Evolutionary conservation across 2,797 vertebrate genomes (phyloP).

Genomic region (Notolepis coatsorum): DNA sequence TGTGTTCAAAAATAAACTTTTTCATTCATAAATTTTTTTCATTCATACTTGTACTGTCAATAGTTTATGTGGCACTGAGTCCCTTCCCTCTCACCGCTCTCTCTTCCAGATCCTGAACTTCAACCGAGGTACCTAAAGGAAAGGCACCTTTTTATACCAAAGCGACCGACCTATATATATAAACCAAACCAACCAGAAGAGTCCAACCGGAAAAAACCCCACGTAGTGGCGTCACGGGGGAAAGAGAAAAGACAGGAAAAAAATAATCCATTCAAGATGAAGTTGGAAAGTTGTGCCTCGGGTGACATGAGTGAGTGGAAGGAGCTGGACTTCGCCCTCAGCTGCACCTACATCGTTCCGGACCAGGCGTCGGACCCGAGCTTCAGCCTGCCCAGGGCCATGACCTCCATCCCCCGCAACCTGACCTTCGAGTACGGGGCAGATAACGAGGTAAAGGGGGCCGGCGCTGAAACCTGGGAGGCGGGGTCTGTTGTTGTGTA

Average conservation of each 20-base stretch:
- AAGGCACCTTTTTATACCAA: slow-evolving; percentile 55
- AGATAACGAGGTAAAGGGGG: slow-evolving; percentile 76
- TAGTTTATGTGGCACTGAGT: neutral
- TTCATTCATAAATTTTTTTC: no score
- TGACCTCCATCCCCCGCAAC: slow-evolving; percentile 82
- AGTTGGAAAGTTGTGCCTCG: slow-evolving; percentile 65
- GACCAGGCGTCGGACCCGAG: slow-evolving; percentile 76
- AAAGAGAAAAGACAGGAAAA: neutral
- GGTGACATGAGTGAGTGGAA: slow-evolving; percentile 74
- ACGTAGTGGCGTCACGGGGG: neutral
- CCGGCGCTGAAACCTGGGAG: no score
- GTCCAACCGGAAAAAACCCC: neutral
- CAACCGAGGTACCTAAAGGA: slow-evolving; percentile 52
- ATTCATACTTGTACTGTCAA: neutral
- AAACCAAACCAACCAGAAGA: slow-evolving; percentile 51
- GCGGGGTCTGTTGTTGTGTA: no score
- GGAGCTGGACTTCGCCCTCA: slow-evolving; percentile 78
- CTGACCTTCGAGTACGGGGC: slow-evolving; percentile 74
- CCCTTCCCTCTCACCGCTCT: neutral
- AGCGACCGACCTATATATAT: no score
- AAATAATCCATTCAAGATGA: slow-evolving; percentile 59
- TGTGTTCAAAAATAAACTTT: neutral
- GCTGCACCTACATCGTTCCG: slow-evolving; percentile 82
- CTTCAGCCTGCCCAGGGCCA: slow-evolving; percentile 73
- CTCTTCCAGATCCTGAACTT: slow-evolving; percentile 60